phyloP scores from a whole-genome alignment of 2,888 invertebrate species.

The Apodemia zela region DNA sequence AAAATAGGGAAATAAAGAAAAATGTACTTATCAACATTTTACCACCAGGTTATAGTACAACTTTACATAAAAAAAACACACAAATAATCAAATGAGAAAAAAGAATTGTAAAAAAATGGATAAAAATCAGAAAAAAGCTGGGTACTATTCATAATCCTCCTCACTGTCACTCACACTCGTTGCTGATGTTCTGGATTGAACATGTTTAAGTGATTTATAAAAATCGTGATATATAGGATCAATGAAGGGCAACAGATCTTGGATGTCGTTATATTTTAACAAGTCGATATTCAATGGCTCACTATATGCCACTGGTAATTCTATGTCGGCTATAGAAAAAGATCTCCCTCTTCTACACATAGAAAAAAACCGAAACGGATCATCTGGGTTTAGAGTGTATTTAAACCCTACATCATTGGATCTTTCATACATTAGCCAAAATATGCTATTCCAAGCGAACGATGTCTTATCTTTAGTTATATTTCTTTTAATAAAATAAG shows the following conservation, averaged over 20 bases:
- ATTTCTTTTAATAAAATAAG: constrained; percentile 9
- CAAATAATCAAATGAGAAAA: constrained; percentile 9
- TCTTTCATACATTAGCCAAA: constrained; percentile 9
- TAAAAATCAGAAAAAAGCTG: constrained; percentile 9
- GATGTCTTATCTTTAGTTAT: constrained; percentile 9
- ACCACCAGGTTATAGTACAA: constrained; percentile 3
- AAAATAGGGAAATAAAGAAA: constrained; percentile 9
- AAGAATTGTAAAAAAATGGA: constrained; percentile 9
- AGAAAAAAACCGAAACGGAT: constrained; percentile 9
- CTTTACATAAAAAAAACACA: constrained; percentile 7
- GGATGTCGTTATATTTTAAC: constrained; percentile 9
- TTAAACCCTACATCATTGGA: constrained; percentile 9
- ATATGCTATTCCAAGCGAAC: constrained; percentile 9
- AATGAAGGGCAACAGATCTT: constrained; percentile 9
- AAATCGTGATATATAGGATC: constrained; percentile 9
- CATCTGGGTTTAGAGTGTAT: constrained; percentile 9
- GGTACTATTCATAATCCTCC: constrained; percentile 9
- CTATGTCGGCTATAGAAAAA: constrained; percentile 9
- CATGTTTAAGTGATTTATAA: constrained; percentile 9
- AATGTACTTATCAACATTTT: constrained; percentile 9
- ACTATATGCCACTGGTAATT: constrained; percentile 9
- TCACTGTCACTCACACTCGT: constrained; percentile 9
- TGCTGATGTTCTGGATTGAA: constrained; percentile 9
- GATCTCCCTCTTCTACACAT: constrained; percentile 9
- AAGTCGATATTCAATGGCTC: constrained; percentile 9